A percentile compares a stretch with the other conserved stretches of the same genome.
These are phyloP conservation scores for Porites lobata DNA, from an alignment of 92 coral and sea anemone genomes.

Conservation along the genomic window DNA sequence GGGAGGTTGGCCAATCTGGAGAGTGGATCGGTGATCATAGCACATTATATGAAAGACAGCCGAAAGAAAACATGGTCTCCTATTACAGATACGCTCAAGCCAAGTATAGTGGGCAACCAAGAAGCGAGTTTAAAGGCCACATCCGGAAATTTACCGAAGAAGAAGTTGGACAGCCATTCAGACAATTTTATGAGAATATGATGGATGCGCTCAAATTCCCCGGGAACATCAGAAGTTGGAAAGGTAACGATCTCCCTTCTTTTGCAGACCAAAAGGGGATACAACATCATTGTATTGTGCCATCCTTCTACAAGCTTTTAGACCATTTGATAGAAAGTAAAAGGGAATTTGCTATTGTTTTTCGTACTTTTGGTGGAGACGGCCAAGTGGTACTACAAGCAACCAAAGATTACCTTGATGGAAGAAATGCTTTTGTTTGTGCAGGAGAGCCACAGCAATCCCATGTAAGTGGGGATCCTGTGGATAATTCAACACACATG, in stretches of 20 bases:
- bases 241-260: constrained; percentile 13
- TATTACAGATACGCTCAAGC: constrained; percentile 78
- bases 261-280: constrained; percentile 56
- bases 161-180: constrained; percentile 65
- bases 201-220: constrained; percentile 47
- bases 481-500: neutral
- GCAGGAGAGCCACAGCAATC: neutral
- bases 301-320: constrained; percentile 77
- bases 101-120: constrained; percentile 63
- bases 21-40: constrained; percentile 58
- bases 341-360: constrained; percentile 74
- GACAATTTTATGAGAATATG: constrained; percentile 70
- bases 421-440: neutral
- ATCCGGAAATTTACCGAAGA: constrained; percentile 71
- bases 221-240: constrained; percentile 1
- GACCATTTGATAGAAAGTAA: constrained; percentile 43
- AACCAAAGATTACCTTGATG: constrained; percentile 17
- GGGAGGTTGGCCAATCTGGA: constrained; percentile 56
- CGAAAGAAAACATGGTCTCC: constrained; percentile 22
- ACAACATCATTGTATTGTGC: constrained; percentile 71
- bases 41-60: constrained; percentile 59
- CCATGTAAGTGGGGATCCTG: neutral
- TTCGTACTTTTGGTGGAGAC: constrained; percentile 89
- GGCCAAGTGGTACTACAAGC: constrained; percentile 71
- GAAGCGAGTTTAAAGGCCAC: constrained; percentile 68